These are phyloP conservation scores for Dryobota labecula DNA, from an alignment of 2,888 invertebrate genomes.

Conservation along the genomic window DNA sequence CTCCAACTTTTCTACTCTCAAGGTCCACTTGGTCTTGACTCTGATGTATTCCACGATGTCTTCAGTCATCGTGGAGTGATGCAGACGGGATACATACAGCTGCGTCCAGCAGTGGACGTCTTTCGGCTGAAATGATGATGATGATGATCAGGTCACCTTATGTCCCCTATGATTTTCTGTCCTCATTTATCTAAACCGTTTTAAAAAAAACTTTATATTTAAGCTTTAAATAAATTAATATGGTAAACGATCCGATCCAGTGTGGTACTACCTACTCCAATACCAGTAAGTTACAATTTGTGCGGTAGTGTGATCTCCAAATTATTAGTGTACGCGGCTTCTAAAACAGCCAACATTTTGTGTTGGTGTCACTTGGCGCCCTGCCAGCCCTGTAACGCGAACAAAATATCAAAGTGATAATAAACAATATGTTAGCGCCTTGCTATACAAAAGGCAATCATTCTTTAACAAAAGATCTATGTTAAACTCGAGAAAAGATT, in stretches of 20 bases:
- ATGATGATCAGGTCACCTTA: background rate
- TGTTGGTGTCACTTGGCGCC: conserved; percentile 56
- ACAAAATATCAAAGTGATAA: conserved; percentile 60
- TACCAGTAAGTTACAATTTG: conserved; percentile 32
- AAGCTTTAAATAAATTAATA: background rate
- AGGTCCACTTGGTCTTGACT: no score
- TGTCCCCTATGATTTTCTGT: background rate
- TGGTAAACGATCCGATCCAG: background rate
- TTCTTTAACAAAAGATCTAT: conserved; percentile 67
- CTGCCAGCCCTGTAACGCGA: conserved; percentile 55
- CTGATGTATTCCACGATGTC: no score
- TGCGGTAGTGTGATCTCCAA: conserved; percentile 42
- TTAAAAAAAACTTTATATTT: background rate
- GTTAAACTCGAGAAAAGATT: conserved; percentile 77
- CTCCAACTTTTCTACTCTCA: no score
- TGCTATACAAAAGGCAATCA: conserved; percentile 64
- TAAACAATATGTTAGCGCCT: conserved; percentile 55
- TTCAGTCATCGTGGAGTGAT: no score
- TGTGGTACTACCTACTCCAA: no score
- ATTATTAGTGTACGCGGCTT: conserved; percentile 46
- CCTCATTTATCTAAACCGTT: background rate
- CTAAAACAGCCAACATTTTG: conserved; percentile 54
- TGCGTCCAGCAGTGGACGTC: no score
- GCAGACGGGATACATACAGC: no score
- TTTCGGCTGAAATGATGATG: no score